These are phyloP conservation scores for Trachelus tabidus DNA, from an alignment of 2,888 invertebrate genomes.

Conservation along the genomic window DNA sequence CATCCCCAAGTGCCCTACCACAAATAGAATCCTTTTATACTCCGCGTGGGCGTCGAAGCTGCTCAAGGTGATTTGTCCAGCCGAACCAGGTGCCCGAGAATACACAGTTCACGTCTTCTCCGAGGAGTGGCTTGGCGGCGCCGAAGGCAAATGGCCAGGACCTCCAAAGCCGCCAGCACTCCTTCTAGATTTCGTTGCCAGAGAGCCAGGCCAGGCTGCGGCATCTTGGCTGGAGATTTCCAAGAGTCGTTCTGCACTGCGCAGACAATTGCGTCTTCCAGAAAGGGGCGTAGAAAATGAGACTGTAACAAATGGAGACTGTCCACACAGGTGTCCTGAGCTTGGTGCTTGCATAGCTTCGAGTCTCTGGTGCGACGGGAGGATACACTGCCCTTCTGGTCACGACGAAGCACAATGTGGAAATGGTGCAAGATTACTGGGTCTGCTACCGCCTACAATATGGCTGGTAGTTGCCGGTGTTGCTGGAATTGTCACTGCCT, in stretches of 20 bases:
- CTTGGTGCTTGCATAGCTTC: constrained; percentile 62
- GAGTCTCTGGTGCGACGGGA: constrained; percentile 68
- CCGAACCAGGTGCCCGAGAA: constrained; percentile 74
- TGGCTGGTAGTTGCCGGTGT: constrained; percentile 61
- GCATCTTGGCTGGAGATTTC: constrained; percentile 83
- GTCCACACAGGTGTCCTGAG: constrained; percentile 64
- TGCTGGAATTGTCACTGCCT: constrained; percentile 66
- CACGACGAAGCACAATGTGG: constrained; percentile 77
- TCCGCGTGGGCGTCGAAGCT: constrained; percentile 75
- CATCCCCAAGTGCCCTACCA: constrained; percentile 78
- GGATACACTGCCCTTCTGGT: constrained; percentile 65
- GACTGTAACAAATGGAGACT: constrained; percentile 51
- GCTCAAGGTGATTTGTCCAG: constrained; percentile 78
- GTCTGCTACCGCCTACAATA: constrained; percentile 69
- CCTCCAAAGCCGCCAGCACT: constrained; percentile 71
- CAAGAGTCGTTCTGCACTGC: constrained; percentile 72
- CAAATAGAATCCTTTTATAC: constrained; percentile 84
- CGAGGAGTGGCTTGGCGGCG: constrained; percentile 78
- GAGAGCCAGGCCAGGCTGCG: constrained; percentile 81
- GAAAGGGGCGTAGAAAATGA: constrained; percentile 53
- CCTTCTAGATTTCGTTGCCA: constrained; percentile 76
- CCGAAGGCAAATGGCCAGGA: constrained; percentile 54
- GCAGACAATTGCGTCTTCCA: constrained; percentile 70
- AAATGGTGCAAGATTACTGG: constrained; percentile 62
- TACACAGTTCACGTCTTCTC: constrained; percentile 82